These are phyloP conservation scores for Cavia aperea DNA, from an alignment of 2,113 vertebrate species.

Conservation along the genomic window DNA sequence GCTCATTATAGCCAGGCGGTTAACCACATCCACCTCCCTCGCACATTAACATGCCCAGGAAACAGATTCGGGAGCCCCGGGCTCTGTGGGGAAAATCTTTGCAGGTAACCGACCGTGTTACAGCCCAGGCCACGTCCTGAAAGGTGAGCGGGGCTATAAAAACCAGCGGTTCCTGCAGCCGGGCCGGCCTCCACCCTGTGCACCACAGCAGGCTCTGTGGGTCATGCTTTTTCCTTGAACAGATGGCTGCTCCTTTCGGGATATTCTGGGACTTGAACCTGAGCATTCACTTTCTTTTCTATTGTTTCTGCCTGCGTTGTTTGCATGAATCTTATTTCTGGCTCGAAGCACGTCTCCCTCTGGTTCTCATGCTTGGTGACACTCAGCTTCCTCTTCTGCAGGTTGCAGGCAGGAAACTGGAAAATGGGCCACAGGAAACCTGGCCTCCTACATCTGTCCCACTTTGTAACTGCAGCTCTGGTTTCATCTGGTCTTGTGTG, in stretches of 20 bases:
- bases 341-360: slow-evolving; percentile 44
- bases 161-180: slow-evolving; percentile 34
- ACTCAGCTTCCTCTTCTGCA: slow-evolving; percentile 77
- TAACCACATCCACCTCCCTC: slow-evolving; percentile 17
- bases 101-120: slow-evolving; percentile 51
- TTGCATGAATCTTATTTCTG: slow-evolving; percentile 44
- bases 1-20: not conserved
- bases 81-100: slow-evolving; percentile 38
- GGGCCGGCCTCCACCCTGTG: not conserved
- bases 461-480: slow-evolving; percentile 78
- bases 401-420: slow-evolving; percentile 83
- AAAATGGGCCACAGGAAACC: slow-evolving; percentile 85
- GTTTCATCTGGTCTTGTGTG: slow-evolving; percentile 79
- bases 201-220: not conserved
- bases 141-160: slow-evolving; percentile 57
- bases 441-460: slow-evolving; percentile 84
- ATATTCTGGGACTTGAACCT: not conserved
- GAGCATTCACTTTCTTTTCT: slow-evolving; percentile 19
- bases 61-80: slow-evolving; percentile 51
- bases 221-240: slow-evolving; percentile 41
- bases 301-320: slow-evolving; percentile 20
- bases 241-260: slow-evolving; percentile 35
- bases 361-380: slow-evolving; percentile 71
- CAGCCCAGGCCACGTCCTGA: slow-evolving; percentile 43
- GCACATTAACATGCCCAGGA: not conserved